These are phyloP conservation scores for Hippopotamus amphibius DNA, from an alignment of 2,113 vertebrate genomes.

Conservation along the genomic window DNA sequence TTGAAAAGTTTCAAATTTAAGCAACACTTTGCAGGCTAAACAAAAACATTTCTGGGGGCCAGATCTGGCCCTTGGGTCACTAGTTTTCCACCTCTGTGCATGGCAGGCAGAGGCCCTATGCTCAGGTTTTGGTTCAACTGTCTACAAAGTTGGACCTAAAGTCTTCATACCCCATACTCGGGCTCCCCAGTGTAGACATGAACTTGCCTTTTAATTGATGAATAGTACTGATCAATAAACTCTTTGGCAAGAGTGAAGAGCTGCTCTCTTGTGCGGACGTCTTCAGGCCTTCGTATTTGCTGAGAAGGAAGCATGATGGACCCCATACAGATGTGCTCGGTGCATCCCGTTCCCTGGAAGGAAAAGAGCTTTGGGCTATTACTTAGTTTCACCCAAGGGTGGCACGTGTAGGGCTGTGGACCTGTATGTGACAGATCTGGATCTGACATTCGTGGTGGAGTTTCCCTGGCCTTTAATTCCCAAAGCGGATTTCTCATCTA, in stretches of 20 bases:
- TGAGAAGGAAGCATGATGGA: slow-evolving; percentile 93
- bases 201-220: slow-evolving; percentile 96
- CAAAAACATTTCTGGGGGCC: not conserved
- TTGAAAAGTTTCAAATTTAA: not conserved
- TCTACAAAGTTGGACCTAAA: not conserved
- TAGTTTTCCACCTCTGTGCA: not conserved
- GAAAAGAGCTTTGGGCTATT: not conserved
- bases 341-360: slow-evolving; percentile 91
- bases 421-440: not conserved
- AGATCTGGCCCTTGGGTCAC: too few species aligned
- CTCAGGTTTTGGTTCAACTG: not conserved
- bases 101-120: rapidly evolving
- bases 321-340: slow-evolving; percentile 93
- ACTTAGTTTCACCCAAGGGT: not conserved
- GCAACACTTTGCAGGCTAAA: not conserved
- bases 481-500: not conserved
- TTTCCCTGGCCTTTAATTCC: not conserved
- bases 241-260: slow-evolving; percentile 95
- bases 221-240: slow-evolving; percentile 98
- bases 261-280: slow-evolving; percentile 90
- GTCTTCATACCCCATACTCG: not conserved
- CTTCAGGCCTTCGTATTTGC: slow-evolving; percentile 90
- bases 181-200: not conserved
- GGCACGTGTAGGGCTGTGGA: rapidly evolving
- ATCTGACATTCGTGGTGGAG: rapidly evolving